phyloP scores from a whole-genome alignment of 2,797 vertebrate genomes.

The Tangara arthus region DNA sequence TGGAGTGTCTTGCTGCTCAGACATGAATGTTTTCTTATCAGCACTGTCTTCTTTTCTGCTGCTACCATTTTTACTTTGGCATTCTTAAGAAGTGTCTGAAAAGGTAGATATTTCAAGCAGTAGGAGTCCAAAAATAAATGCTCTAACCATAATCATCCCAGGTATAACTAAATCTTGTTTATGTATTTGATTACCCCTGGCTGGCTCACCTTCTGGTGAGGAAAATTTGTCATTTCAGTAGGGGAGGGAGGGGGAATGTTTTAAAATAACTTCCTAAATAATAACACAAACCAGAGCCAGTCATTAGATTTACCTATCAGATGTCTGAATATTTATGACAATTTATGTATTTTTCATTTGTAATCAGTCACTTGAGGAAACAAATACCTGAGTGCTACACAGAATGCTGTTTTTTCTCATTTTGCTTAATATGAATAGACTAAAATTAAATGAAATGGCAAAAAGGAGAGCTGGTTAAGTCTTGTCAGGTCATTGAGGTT shows the following conservation, averaged over 20 bases:
- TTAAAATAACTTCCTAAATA: slow-evolving; percentile 20
- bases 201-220: slow-evolving; percentile 36
- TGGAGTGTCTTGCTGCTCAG: background rate
- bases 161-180: slow-evolving; percentile 32
- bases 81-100: background rate
- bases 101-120: slow-evolving; percentile 26
- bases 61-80: slow-evolving; percentile 7
- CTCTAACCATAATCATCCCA: background rate
- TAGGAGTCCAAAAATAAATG: slow-evolving; percentile 34
- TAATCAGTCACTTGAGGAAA: slow-evolving; percentile 40
- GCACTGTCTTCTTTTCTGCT: background rate
- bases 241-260: background rate
- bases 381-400: background rate
- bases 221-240: background rate
- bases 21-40: background rate
- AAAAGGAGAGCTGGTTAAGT: background rate
- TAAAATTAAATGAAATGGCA: slow-evolving; percentile 26
- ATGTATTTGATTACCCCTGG: slow-evolving; percentile 30
- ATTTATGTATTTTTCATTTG: slow-evolving; percentile 15
- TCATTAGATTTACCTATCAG: slow-evolving; percentile 3
- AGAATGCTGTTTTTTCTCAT: slow-evolving; percentile 20
- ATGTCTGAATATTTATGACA: slow-evolving; percentile 20
- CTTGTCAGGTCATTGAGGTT: slow-evolving; percentile 47
- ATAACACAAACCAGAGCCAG: background rate
- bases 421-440: slow-evolving; percentile 4